Base-by-base conservation (phyloP, 2,113 vertebrate genomes). In the Ibidorhyncha struthersii region DNA sequence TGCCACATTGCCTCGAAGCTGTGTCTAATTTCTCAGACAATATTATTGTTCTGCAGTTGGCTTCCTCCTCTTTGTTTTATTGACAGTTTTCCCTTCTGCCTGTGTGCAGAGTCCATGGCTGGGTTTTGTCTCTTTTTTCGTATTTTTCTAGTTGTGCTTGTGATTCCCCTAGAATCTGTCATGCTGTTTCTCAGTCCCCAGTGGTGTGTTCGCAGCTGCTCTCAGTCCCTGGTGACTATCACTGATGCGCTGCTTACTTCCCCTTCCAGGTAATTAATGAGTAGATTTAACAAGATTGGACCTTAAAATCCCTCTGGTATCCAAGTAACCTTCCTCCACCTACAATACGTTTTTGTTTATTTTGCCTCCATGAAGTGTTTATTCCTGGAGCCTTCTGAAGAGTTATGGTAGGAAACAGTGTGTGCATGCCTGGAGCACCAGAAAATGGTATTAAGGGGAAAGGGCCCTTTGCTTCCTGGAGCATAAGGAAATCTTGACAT, bases 211-310 rank as follows among this genome's bases (percentile, higher is more conserved):
- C 4, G 14, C 92, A 97, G 92, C 89, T 97, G 88, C 84, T 92
- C 29, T 50, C 72, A n/a, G 49, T 91, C 84, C 62, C 65, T 0
- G 0, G 69, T 29, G 94, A 91, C 67, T 87, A 18, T 86, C 74
- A 62, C 65, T 96, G 94, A 96, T 91, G 78, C 0, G 15, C 79
- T 90, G 65, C 90, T 93, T 91, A 83, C 78, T 97, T 96, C 79
- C 85, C 50, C 38, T 94, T 97, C 71, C 81, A 95, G 72, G 84
- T 97, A 96, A 97, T 96, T 97, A 98, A 97, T 93, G 94, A 96
- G 85, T 93, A 90, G 58, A 80, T 93, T 93, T 94, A 97, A 96
- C 86, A 95, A 80, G 81, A 83, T 62, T 84, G 90, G 40, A 82
- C 77, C 84, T 96, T 94, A 92, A 91, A 97, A 82, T 82, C 94